phyloP scores from a whole-genome alignment of 2,888 invertebrate species.

The Lutraria lutraria region DNA sequence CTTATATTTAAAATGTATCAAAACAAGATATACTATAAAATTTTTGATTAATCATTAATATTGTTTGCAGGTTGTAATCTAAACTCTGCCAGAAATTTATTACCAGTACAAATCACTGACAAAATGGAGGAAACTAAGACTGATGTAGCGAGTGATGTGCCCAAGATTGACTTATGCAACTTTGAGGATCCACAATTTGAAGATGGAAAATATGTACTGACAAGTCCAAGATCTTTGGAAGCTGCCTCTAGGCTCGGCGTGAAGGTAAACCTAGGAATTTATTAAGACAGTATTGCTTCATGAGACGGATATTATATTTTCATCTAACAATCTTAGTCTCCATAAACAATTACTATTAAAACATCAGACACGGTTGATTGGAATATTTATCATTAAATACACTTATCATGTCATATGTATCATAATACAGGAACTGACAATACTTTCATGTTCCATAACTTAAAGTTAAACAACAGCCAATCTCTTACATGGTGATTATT shows the following conservation, averaged over 20 bases:
- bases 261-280: constrained; percentile 85
- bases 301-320: no score
- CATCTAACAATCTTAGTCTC: no score
- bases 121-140: constrained; percentile 5
- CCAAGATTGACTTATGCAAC: constrained; percentile 87
- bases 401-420: no score
- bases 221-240: constrained; percentile 88
- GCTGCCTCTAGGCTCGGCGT: constrained; percentile 88
- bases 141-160: constrained; percentile 86
- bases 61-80: constrained; percentile 33
- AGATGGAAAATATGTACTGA: constrained; percentile 88
- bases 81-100: constrained; percentile 20
- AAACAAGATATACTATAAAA: no score
- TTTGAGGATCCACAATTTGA: constrained; percentile 88
- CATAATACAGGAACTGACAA: no score
- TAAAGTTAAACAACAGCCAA: no score
- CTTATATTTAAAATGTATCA: no score
- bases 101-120: background rate
- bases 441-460: no score
- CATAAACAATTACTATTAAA: no score
- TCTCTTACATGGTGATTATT: no score
- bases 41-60: background rate
- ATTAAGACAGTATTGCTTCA: background rate
- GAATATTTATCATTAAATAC: no score
- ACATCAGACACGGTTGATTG: no score